phyloP scores from a whole-genome alignment of 2,797 vertebrate species.

The Gymnoscopelus braueri region DNA sequence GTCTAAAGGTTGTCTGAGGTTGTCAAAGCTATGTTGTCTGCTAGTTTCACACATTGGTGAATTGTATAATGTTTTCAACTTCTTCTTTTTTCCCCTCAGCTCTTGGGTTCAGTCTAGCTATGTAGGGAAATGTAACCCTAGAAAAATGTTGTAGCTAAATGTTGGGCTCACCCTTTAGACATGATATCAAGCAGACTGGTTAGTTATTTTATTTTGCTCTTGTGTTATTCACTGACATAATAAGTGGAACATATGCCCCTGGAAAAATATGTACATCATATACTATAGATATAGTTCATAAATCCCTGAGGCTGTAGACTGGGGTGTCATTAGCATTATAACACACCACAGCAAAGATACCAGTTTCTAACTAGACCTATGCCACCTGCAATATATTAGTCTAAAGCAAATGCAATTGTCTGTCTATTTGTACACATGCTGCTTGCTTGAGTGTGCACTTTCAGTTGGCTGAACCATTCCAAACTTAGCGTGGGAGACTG shows the following conservation, averaged over 20 bases:
- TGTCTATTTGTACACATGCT: not conserved
- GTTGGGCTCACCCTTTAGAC: not conserved
- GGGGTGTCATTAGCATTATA: too few species aligned
- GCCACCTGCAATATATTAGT: too few species aligned
- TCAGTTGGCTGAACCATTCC: conserved; percentile 16
- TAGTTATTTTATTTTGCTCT: not conserved
- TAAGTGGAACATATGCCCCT: too few species aligned
- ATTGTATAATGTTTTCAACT: conserved; percentile 25
- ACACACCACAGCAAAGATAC: too few species aligned
- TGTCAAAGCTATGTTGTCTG: conserved; percentile 1
- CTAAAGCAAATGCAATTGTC: not conserved
- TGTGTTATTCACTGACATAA: too few species aligned
- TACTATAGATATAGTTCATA: too few species aligned
- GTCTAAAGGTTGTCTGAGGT: conserved; percentile 6
- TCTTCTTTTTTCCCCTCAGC: conserved; percentile 40
- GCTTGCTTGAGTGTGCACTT: conserved; percentile 16
- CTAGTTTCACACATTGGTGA: not conserved
- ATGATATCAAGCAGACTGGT: not conserved
- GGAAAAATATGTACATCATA: too few species aligned
- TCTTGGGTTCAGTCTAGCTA: conserved; percentile 22
- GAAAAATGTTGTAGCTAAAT: conserved; percentile 16
- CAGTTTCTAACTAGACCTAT: too few species aligned
- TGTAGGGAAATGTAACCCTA: conserved; percentile 43
- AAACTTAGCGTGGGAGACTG: conserved; percentile 9
- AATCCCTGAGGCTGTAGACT: too few species aligned